Evolutionary conservation across 1,140 invertebrate genomes (phyloP), one percentile per base, ranked within the genome.

Genomic region (Heliconius nattereri): DNA sequence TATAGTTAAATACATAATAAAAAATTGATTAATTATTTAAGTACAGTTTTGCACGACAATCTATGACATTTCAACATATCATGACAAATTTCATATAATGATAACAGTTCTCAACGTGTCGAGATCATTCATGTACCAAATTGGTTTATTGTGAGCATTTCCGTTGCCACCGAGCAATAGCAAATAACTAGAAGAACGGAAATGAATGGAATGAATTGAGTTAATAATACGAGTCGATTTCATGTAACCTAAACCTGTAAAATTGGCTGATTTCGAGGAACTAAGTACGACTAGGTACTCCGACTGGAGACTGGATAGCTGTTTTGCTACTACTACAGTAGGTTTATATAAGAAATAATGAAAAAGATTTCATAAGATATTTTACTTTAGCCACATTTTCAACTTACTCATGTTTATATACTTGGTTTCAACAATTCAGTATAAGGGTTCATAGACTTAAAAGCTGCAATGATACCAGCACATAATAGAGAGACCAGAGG

Each of bases 91-190:
- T 49, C 70, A 35, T 71, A 45, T 9, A 71, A 71, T 77, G 37
- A 13, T 54, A 52, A 45, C 52, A 29, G 70, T 76, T 23, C 70
- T 73, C 29, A 11, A 54, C 74, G 23, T 77, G 29, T 60, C 32
- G 73, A 76, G 52, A 73, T 70, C 75, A 78, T 77, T 81, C 75
- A 75, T 81, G 60, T 54, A 77, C 52, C 72, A 71, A 72, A 81
- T 81, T 81, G 72, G 71, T 81, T 81, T 81, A 81, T 81, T 81
- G 79, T 77, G 32, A 60, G 57, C 72, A 74, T 57, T 81, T 81
- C 79, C 79, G 75, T 81, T 77, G 73, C 60, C 23, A 76, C 71
- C 40, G 45, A 76, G 75, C 75, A 77, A 77, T 77, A 49, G 79
- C 75, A 74, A 81, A 76, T 77, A 66, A 29, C 71, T 74, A 52